These are phyloP conservation scores for Nylanderia fulva DNA, from an alignment of 1,140 invertebrate genomes.

Conservation along the genomic window DNA sequence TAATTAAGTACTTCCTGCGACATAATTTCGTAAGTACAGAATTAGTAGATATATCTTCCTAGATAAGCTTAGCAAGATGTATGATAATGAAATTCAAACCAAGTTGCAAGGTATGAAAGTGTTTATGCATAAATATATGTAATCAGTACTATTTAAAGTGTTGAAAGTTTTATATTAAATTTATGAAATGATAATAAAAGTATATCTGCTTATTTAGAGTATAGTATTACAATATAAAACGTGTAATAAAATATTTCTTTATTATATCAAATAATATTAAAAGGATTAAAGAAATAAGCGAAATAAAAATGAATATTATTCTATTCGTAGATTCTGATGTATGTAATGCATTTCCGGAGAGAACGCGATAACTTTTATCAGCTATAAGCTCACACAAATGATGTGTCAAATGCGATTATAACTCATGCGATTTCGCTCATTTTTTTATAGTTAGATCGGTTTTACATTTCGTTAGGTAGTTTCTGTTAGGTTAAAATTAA, in stretches of 20 bases:
- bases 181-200: not conserved
- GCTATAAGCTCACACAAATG: constrained; percentile 19
- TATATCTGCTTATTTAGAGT: not conserved
- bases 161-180: not conserved
- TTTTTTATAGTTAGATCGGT: constrained; percentile 12
- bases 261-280: constrained; percentile 1
- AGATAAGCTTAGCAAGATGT: not conserved
- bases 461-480: too few species aligned
- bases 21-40: not conserved
- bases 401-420: not conserved
- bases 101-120: not conserved
- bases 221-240: not conserved
- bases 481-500: too few species aligned
- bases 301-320: not conserved
- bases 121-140: constrained; percentile 10
- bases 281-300: not conserved
- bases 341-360: constrained; percentile 2
- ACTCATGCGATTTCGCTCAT: constrained; percentile 47
- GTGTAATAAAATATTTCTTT: not conserved
- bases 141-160: not conserved
- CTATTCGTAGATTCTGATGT: not conserved
- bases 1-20: constrained; percentile 17
- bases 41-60: not conserved
- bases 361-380: constrained; percentile 33
- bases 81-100: constrained; percentile 11